A percentile compares a stretch with the other conserved stretches of the same genome.
phyloP scores from a whole-genome alignment of 2,797 vertebrate genomes.

The Lepilemur septentrionalis region DNA sequence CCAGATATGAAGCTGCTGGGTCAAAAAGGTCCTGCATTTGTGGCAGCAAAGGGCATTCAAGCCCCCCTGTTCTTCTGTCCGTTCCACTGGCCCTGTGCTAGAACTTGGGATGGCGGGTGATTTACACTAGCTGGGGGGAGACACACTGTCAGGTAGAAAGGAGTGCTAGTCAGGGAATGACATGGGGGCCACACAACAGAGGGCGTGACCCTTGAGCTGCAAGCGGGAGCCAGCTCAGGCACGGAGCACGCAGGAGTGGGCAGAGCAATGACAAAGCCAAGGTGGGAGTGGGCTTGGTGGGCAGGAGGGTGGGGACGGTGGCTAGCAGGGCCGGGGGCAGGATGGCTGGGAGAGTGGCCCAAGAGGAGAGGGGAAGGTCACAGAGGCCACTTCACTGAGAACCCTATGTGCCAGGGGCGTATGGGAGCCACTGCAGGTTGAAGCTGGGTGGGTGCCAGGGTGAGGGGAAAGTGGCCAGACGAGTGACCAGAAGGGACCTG shows the following conservation, averaged over 20 bases:
- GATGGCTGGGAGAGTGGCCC: background rate
- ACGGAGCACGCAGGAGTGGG: background rate
- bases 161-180: background rate
- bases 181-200: background rate
- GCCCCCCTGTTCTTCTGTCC: background rate
- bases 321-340: background rate
- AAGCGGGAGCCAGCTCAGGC: background rate
- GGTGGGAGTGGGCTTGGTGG: too few species aligned
- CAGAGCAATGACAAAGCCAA: background rate
- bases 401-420: background rate
- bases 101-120: background rate
- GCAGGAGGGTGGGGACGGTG: background rate
- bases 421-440: background rate
- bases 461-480: background rate
- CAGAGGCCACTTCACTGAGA: background rate
- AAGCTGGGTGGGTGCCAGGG: background rate
- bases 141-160: background rate
- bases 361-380: background rate
- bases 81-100: rapidly evolving
- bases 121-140: background rate
- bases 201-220: background rate
- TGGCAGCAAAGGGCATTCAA: background rate
- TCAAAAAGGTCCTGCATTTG: rapidly evolving
- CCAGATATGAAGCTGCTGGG: background rate
- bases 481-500: background rate